Conservation (phyloP, 2,888 invertebrate genomes). For the Diabrotica balteata region DNA sequence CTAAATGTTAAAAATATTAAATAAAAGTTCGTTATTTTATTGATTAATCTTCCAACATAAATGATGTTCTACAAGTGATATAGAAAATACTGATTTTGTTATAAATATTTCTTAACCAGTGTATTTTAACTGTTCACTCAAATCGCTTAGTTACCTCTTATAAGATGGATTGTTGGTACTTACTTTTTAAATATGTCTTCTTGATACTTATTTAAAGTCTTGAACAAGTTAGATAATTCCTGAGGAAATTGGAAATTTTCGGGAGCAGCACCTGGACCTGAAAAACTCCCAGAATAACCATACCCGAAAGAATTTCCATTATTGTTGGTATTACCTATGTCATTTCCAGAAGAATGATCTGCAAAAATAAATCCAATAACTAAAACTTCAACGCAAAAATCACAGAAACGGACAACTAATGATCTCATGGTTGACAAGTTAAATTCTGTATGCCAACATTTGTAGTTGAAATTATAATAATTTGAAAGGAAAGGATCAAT, state of each 20-base stretch:
- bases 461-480: background rate
- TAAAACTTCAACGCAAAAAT: background rate
- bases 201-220: constrained; percentile 48
- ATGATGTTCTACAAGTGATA: too few species aligned
- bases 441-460: too few species aligned
- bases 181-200: constrained; percentile 51
- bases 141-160: background rate
- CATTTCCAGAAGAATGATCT: constrained; percentile 27
- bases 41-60: too few species aligned
- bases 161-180: constrained; percentile 27
- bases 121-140: background rate
- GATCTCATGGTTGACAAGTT: constrained; percentile 3
- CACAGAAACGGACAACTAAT: background rate
- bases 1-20: too few species aligned
- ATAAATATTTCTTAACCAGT: too few species aligned
- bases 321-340: constrained; percentile 8
- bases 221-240: constrained; percentile 44
- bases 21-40: too few species aligned
- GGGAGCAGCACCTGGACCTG: constrained; percentile 42
- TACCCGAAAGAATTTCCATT: constrained; percentile 40
- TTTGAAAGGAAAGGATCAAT: background rate
- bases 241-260: constrained; percentile 36
- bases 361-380: constrained; percentile 11
- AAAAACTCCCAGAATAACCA: constrained; percentile 47
- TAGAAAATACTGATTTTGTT: too few species aligned